phyloP scores from a whole-genome alignment of 2,888 invertebrate genomes.

The Anticlea derivata region DNA sequence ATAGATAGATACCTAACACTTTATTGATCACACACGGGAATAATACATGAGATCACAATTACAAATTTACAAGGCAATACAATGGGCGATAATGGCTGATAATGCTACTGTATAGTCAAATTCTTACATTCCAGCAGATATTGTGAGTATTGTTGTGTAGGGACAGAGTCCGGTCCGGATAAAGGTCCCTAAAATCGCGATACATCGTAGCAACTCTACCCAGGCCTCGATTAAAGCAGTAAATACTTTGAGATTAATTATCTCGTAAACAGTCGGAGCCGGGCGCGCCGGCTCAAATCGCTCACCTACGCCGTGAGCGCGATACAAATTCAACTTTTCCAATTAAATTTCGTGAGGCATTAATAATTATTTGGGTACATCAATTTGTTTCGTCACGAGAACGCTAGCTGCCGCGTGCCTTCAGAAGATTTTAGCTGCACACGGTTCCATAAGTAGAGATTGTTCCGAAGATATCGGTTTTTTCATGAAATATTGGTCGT shows the following conservation, averaged over 20 bases:
- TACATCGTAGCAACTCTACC: constrained; percentile 28
- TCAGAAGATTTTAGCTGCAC: constrained; percentile 48
- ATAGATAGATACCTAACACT: no score
- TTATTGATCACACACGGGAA: no score
- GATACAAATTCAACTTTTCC: constrained; percentile 85
- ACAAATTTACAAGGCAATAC: no score
- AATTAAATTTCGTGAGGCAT: constrained; percentile 85
- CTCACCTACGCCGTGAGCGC: constrained; percentile 83
- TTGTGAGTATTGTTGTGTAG: no score
- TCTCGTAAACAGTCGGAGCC: constrained; percentile 82
- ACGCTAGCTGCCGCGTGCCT: constrained; percentile 65
- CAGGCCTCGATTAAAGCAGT: constrained; percentile 82
- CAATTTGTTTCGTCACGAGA: constrained; percentile 82
- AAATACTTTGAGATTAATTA: constrained; percentile 84
- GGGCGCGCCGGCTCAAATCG: constrained; percentile 72
- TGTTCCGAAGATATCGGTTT: constrained; percentile 41
- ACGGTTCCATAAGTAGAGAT: constrained; percentile 36
- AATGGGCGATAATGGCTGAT: no score
- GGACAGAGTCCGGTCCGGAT: no score
- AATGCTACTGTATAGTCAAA: no score
- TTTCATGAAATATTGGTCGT: background rate
- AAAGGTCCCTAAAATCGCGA: background rate
- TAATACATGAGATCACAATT: no score
- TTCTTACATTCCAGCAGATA: no score
- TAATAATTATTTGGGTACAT: constrained; percentile 85